Evolutionary conservation across 2,888 invertebrate species (phyloP).

Genomic region (Cryptosula pallasiana): DNA sequence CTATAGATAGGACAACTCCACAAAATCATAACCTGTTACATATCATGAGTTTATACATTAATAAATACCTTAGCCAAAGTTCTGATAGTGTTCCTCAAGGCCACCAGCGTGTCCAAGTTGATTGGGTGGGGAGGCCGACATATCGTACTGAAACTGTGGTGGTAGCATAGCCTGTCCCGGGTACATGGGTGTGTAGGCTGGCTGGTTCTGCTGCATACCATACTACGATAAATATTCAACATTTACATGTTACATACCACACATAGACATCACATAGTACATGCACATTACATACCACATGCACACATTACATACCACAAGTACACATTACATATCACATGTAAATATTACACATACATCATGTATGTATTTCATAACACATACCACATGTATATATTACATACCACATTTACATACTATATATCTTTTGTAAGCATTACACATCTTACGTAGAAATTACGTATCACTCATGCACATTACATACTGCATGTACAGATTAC

Average conservation of each 20-base stretch:
- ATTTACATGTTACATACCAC: too few species aligned
- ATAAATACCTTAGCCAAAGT: neutral
- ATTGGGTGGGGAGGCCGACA: neutral
- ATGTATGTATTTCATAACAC: neutral
- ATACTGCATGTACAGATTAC: too few species aligned
- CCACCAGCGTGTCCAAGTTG: neutral
- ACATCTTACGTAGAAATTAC: too few species aligned
- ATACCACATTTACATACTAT: too few species aligned
- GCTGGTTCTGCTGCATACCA: conserved; percentile 6
- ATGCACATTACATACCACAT: too few species aligned
- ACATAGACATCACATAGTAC: neutral
- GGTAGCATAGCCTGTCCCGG: neutral
- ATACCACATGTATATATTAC: too few species aligned
- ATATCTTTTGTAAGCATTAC: too few species aligned
- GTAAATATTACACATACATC: neutral
- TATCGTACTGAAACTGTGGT: neutral
- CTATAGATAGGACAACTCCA: too few species aligned
- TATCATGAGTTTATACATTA: too few species aligned
- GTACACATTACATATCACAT: neutral
- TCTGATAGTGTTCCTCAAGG: neutral
- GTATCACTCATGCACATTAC: too few species aligned
- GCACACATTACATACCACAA: neutral
- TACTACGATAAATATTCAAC: neutral
- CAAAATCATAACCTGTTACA: too few species aligned
- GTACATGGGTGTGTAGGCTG: neutral